phyloP scores from a whole-genome alignment of 1,140 invertebrate species.

The Venturia canescens region DNA sequence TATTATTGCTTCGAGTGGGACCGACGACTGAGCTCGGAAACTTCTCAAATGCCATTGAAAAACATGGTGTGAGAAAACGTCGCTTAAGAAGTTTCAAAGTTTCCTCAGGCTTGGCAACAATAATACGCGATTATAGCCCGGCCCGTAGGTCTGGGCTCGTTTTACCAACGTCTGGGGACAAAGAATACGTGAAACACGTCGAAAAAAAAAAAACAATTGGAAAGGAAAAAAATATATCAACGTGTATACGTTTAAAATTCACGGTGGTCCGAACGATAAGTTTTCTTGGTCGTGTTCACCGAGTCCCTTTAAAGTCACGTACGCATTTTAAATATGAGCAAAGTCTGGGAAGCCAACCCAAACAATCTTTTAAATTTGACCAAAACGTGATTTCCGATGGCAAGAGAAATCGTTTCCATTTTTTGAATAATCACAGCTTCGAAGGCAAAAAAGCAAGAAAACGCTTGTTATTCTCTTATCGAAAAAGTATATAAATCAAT shows the following conservation, averaged over 20 bases:
- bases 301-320: not conserved
- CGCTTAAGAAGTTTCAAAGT: not conserved
- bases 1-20: not conserved
- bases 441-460: no score
- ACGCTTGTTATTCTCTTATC: not conserved
- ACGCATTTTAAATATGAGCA: slow-evolving; percentile 5
- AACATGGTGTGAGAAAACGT: not conserved
- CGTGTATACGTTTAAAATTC: not conserved
- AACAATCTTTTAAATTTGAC: not conserved
- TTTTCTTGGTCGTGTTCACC: not conserved
- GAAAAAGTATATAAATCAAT: not conserved
- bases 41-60: slow-evolving; percentile 17
- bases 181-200: not conserved
- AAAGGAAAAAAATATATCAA: no score
- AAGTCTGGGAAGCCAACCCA: not conserved
- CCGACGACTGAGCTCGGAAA: slow-evolving; percentile 1
- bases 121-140: not conserved
- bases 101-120: slow-evolving; percentile 8
- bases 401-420: not conserved
- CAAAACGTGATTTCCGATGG: not conserved
- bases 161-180: not conserved
- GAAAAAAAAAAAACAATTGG: not conserved
- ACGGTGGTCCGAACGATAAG: not conserved
- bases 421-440: no score
- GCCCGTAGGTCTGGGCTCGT: not conserved